phyloP scores from a whole-genome alignment of 2,797 vertebrate genomes.

The Danionella dracula region DNA sequence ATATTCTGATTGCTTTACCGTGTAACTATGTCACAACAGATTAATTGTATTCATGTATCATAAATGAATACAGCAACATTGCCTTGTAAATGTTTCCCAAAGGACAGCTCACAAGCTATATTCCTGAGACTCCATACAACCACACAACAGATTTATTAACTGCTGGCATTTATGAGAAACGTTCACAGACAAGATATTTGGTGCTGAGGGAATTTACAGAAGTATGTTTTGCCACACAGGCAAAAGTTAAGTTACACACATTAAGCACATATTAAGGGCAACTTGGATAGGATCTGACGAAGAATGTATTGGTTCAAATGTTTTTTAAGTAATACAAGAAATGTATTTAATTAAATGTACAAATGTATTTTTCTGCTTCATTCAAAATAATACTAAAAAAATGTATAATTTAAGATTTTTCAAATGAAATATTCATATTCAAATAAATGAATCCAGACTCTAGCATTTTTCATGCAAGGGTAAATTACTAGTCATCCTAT shows the following conservation, averaged over 20 bases:
- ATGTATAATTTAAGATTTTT: too few relatives aligned
- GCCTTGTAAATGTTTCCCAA: constrained; percentile 19
- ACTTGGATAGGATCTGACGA: too few relatives aligned
- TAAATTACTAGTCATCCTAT: too few relatives aligned
- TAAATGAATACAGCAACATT: constrained; percentile 20
- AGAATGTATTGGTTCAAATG: too few relatives aligned
- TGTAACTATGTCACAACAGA: constrained; percentile 21
- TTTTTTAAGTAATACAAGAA: too few relatives aligned
- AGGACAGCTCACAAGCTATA: constrained; percentile 6
- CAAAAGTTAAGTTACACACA: constrained; percentile 26
- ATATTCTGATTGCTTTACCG: background rate
- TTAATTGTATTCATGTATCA: constrained; percentile 5
- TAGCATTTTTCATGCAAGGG: too few relatives aligned
- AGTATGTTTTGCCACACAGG: constrained; percentile 28
- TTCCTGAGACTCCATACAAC: background rate
- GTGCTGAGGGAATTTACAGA: constrained; percentile 27
- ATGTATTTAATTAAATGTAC: too few relatives aligned
- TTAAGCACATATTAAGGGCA: too few relatives aligned
- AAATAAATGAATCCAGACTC: too few relatives aligned
- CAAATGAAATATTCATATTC: too few relatives aligned
- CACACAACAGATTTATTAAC: background rate
- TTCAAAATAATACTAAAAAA: too few relatives aligned
- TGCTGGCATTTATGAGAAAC: constrained; percentile 13
- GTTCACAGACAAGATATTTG: constrained; percentile 9
- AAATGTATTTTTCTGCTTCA: too few relatives aligned